Evolutionary conservation across 2,888 invertebrate species (phyloP).

Genomic region (Ectemnius continuus): DNA sequence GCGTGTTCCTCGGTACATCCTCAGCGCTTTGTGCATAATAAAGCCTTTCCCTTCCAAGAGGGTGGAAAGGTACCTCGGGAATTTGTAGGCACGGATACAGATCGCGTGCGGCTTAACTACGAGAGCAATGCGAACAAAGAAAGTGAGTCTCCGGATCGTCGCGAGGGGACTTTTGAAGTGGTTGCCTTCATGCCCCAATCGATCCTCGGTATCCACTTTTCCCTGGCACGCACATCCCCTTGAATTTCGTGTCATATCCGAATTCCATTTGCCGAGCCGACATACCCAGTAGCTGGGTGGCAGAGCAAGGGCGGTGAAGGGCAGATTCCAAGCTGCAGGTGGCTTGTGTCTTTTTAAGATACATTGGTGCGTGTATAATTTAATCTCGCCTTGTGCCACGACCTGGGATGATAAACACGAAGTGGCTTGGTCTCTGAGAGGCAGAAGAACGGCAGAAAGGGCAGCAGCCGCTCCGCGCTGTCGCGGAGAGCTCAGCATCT

Average conservation of each 20-base stretch:
- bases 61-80: constrained; percentile 15
- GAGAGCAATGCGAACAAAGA: constrained; percentile 41
- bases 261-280: constrained; percentile 35
- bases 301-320: neutral
- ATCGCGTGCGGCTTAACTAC: constrained; percentile 47
- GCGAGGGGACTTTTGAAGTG: constrained; percentile 43
- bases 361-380: constrained; percentile 70
- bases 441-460: constrained; percentile 22
- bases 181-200: constrained; percentile 43
- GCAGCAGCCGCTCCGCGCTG: no score
- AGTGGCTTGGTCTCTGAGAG: constrained; percentile 56
- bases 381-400: constrained; percentile 61
- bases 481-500: constrained; percentile 12
- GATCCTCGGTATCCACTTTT: constrained; percentile 40
- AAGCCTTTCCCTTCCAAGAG: constrained; percentile 48
- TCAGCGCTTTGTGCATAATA: constrained; percentile 56
- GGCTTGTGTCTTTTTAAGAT: constrained; percentile 61
- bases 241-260: constrained; percentile 45
- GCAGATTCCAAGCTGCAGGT: constrained; percentile 14
- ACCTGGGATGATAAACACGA: constrained; percentile 72
- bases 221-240: constrained; percentile 34
- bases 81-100: neutral
- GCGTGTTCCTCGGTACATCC: constrained; percentile 9
- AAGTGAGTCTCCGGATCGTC: constrained; percentile 32
- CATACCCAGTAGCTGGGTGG: constrained; percentile 18